Percentiles rank a stretch among this genome's conserved stretches.
phyloP scores from a whole-genome alignment of 64 coral and sea anemone genomes.

The Montipora efflorescens region DNA sequence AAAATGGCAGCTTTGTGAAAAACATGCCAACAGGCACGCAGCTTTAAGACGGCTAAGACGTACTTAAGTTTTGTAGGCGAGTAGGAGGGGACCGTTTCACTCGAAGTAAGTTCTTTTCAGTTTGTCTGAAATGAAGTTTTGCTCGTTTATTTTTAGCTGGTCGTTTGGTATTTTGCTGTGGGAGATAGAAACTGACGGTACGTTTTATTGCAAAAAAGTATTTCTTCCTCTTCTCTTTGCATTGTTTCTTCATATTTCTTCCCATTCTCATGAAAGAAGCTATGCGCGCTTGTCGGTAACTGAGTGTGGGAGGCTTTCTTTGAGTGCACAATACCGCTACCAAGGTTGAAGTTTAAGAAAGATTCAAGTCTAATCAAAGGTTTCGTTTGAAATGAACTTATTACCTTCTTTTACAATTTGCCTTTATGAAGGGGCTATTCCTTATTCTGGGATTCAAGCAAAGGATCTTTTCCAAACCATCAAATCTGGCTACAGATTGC shows the following conservation, averaged over 20 bases:
- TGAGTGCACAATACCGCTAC: no score
- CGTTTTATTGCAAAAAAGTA: neutral
- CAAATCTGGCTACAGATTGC: slow-evolving; percentile 48
- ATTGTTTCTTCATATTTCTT: no score
- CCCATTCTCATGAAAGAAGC: neutral
- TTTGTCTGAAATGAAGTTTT: neutral
- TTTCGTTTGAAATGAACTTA: no score
- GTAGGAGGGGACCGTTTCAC: no score
- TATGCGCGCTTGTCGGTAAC: neutral
- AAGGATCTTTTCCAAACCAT: slow-evolving; percentile 39
- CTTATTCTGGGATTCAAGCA: slow-evolving; percentile 30
- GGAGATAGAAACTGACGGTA: slow-evolving; percentile 83
- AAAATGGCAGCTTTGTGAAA: no score
- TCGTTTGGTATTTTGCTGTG: slow-evolving; percentile 70
- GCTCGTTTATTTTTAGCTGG: slow-evolving; percentile 33
- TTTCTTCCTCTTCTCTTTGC: no score
- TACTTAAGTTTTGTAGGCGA: no score
- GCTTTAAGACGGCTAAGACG: no score
- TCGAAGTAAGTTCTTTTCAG: neutral
- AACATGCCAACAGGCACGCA: no score
- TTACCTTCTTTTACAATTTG: neutral
- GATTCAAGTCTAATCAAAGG: no score
- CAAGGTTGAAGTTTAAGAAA: no score
- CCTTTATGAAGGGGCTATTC: slow-evolving; percentile 1
- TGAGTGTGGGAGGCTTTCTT: no score